Conservation (phyloP, 2,888 invertebrate species). For the Euphydryas editha region DNA sequence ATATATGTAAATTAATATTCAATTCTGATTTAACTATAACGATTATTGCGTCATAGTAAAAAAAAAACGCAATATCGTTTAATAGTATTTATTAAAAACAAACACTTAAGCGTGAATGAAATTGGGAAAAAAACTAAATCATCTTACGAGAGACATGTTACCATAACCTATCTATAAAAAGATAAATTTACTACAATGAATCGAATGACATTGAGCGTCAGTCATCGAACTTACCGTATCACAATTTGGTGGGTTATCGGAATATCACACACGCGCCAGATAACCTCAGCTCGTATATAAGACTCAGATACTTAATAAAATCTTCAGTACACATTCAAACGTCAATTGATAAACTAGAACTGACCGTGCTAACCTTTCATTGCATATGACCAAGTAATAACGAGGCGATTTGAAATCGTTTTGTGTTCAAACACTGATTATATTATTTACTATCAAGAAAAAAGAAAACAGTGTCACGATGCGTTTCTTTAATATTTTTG, state of each 20-base stretch:
- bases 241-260: slow-evolving; percentile 71
- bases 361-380: slow-evolving; percentile 31
- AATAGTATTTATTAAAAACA: neutral
- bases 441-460: neutral
- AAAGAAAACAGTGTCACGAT: slow-evolving; percentile 46
- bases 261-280: slow-evolving; percentile 76
- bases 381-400: slow-evolving; percentile 28
- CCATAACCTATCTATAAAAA: slow-evolving; percentile 50
- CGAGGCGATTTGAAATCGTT: slow-evolving; percentile 10
- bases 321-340: slow-evolving; percentile 65
- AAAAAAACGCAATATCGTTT: neutral
- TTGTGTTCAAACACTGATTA: slow-evolving; percentile 13
- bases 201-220: slow-evolving; percentile 73
- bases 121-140: slow-evolving; percentile 2
- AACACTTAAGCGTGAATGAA: slow-evolving; percentile 25
- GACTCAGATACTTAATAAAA: slow-evolving; percentile 51
- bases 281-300: slow-evolving; percentile 72
- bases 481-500: slow-evolving; percentile 62
- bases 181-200: slow-evolving; percentile 78
- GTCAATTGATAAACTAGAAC: slow-evolving; percentile 56
- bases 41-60: slow-evolving; percentile 27
- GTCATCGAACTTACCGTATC: slow-evolving; percentile 75
- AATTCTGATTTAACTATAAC: slow-evolving; percentile 20
- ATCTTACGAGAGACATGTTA: slow-evolving; percentile 20
- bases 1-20: neutral